Conservation (phyloP, 2,797 vertebrate species). For the Enoplosus armatus region DNA sequence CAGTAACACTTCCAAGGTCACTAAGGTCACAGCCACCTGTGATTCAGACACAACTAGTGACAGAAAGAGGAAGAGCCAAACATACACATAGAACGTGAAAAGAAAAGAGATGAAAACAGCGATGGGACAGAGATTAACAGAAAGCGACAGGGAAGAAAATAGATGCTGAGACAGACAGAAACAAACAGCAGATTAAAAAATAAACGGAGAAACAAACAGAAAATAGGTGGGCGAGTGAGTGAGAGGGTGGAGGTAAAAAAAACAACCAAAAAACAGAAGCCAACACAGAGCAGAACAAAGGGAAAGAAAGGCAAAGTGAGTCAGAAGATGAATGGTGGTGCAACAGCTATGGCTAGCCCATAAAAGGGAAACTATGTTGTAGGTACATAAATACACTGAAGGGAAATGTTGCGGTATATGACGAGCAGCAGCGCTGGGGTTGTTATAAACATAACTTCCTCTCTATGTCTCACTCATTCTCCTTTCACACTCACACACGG, state of each 20-base stretch:
- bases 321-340: constrained; percentile 65
- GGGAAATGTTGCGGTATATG: constrained; percentile 70
- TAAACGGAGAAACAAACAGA: constrained; percentile 3
- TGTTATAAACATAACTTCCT: constrained; percentile 73
- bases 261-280: constrained; percentile 4
- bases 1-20: constrained; percentile 22
- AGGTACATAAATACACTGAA: constrained; percentile 72
- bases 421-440: constrained; percentile 42
- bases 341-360: constrained; percentile 57
- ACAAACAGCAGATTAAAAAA: constrained; percentile 16
- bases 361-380: constrained; percentile 79
- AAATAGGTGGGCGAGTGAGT: constrained; percentile 8
- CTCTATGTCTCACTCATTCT: constrained; percentile 51
- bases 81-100: neutral
- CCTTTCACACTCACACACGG: constrained; percentile 27
- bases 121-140: neutral
- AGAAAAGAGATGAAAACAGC: neutral
- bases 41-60: too few species aligned
- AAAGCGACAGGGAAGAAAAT: constrained; percentile 8
- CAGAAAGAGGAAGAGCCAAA: constrained; percentile 15
- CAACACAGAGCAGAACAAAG: constrained; percentile 35
- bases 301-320: constrained; percentile 48
- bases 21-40: constrained; percentile 15
- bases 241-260: constrained; percentile 15
- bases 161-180: constrained; percentile 13